phyloP scores from a whole-genome alignment of 2,888 invertebrate genomes.

The Lithophane semibrunnea region DNA sequence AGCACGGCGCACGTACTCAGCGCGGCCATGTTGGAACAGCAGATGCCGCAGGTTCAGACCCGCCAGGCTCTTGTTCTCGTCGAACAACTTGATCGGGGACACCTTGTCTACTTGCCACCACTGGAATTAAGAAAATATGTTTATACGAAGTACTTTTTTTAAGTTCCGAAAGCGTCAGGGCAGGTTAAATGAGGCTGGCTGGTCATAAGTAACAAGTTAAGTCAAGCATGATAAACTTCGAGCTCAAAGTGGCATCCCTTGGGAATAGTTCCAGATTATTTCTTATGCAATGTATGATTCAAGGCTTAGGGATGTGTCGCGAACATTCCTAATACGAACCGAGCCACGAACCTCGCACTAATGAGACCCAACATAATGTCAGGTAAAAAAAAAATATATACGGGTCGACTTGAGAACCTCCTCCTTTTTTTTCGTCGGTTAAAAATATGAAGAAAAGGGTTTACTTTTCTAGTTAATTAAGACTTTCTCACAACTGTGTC shows the following conservation, averaged over 20 bases:
- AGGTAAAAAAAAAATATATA: too few species aligned
- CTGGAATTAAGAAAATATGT: conserved; percentile 81
- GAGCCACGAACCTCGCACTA: neutral
- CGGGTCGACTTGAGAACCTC: too few species aligned
- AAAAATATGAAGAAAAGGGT: neutral
- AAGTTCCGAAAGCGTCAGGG: neutral
- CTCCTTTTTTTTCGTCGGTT: too few species aligned
- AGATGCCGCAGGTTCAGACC: conserved; percentile 96
- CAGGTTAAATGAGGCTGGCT: neutral
- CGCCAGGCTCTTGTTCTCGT: conserved; percentile 96
- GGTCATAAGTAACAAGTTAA: too few species aligned
- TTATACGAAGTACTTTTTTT: neutral
- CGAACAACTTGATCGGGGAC: conserved; percentile 96
- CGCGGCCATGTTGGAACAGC: conserved; percentile 94
- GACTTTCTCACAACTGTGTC: neutral
- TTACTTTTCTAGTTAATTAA: neutral
- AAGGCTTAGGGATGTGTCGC: neutral
- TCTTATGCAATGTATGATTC: neutral
- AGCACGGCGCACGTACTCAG: conserved; percentile 92
- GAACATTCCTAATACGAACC: neutral
- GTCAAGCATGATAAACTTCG: neutral
- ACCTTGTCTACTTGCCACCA: conserved; percentile 99
- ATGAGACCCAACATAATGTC: neutral
- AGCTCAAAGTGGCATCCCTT: neutral
- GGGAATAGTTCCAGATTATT: neutral